These are phyloP conservation scores for Yasuhikotakia modesta DNA, from an alignment of 2,797 vertebrate species.

Conservation along the genomic window DNA sequence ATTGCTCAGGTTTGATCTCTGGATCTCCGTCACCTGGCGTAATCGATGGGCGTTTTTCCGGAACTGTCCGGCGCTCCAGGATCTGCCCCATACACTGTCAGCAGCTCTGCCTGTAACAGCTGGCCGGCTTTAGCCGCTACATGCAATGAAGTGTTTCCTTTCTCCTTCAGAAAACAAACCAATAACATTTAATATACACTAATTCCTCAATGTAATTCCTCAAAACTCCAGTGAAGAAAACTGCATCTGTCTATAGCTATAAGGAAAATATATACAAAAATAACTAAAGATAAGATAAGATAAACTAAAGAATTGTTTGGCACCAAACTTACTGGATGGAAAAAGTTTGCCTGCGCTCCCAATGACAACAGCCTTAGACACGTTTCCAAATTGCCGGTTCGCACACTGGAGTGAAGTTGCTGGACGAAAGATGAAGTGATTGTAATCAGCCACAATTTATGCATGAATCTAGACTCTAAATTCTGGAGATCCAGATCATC, in stretches of 20 bases:
- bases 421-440: conserved; percentile 58
- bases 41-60: conserved; percentile 93
- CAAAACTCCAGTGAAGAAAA: background rate
- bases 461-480: background rate
- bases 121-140: conserved; percentile 97
- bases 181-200: background rate
- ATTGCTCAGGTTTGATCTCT: background rate
- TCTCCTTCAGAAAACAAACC: conserved; percentile 79
- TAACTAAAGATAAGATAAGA: too few species aligned
- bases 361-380: conserved; percentile 92
- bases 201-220: too few species aligned
- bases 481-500: background rate
- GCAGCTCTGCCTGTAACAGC: conserved; percentile 88
- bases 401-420: conserved; percentile 98
- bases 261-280: too few species aligned
- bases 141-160: conserved; percentile 94
- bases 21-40: conserved; percentile 81
- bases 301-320: background rate
- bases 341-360: conserved; percentile 97
- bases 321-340: conserved; percentile 87
- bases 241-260: too few species aligned
- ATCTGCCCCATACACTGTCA: conserved; percentile 95
- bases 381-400: conserved; percentile 95
- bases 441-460: background rate
- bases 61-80: conserved; percentile 91